Evolutionary conservation across 2,113 vertebrate species (phyloP).

Genomic region (Oostethus manadensis): DNA sequence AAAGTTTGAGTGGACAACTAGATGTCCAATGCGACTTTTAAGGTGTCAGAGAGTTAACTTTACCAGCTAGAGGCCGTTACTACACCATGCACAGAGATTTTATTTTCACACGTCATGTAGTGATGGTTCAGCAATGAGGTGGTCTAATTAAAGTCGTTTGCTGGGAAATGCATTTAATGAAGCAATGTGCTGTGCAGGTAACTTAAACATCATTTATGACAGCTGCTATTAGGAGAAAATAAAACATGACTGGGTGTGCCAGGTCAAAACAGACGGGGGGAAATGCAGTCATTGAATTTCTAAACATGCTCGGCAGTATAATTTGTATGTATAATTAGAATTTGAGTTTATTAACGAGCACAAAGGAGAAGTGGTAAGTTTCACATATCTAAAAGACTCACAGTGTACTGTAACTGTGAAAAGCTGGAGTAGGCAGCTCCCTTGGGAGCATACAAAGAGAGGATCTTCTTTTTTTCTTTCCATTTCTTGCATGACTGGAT

Average conservation of each 20-base stretch:
- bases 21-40: too few relatives aligned
- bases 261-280: neutral
- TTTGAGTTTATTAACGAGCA: constrained; percentile 40
- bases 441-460: constrained; percentile 24
- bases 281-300: constrained; percentile 3
- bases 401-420: constrained; percentile 15
- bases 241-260: neutral
- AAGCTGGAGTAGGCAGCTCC: constrained; percentile 41
- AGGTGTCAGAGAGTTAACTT: too few relatives aligned
- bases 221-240: neutral
- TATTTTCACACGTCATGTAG: too few relatives aligned
- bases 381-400: constrained; percentile 31
- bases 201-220: constrained; percentile 10
- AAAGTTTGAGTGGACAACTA: too few relatives aligned
- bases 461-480: constrained; percentile 60
- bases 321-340: constrained; percentile 46
- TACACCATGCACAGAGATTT: too few relatives aligned
- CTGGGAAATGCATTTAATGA: constrained; percentile 5
- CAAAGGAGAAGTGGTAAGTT: constrained; percentile 16
- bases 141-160: neutral
- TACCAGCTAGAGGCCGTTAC: too few relatives aligned
- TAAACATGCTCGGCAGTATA: constrained; percentile 13
- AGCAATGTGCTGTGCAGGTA: constrained; percentile 1
- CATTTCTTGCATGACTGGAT: constrained; percentile 68
- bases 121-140: too few relatives aligned